Conservation (phyloP, 2,888 invertebrate species). For the Hirtodrosophila duncani region DNA sequence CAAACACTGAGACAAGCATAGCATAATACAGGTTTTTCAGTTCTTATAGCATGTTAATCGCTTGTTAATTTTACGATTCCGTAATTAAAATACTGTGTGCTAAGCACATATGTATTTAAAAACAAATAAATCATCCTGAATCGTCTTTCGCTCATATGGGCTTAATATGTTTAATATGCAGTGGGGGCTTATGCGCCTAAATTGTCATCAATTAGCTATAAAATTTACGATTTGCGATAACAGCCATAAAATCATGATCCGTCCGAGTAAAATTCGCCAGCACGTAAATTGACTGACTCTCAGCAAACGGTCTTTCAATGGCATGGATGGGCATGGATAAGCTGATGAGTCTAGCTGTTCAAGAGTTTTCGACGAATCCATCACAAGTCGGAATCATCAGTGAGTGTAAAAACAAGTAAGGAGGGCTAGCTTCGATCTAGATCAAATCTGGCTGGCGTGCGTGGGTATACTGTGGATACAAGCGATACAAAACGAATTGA, state of each 20-base stretch:
- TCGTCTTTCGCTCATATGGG: conserved; percentile 24
- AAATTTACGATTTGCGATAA: conserved; percentile 54
- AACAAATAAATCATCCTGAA: conserved; percentile 61
- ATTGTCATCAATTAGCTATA: conserved; percentile 58
- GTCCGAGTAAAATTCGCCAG: conserved; percentile 19
- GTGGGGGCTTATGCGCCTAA: conserved; percentile 39
- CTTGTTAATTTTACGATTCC: conserved; percentile 50
- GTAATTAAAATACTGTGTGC: conserved; percentile 49
- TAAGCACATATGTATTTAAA: conserved; percentile 68
- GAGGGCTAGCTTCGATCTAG: too few relatives aligned
- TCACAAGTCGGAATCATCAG: conserved; percentile 23
- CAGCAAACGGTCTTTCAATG: conserved; percentile 1
- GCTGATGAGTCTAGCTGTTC: too few relatives aligned
- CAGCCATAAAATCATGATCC: conserved; percentile 49
- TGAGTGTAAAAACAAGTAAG: conserved; percentile 24
- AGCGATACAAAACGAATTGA: too few relatives aligned
- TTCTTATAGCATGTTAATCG: conserved; percentile 32
- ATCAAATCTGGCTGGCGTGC: too few relatives aligned
- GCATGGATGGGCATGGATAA: background rate
- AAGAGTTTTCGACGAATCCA: conserved; percentile 23
- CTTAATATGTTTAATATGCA: conserved; percentile 51
- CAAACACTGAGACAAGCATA: too few relatives aligned
- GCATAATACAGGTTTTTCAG: conserved; percentile 18
- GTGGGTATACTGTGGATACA: too few relatives aligned
- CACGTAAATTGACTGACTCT: conserved; percentile 6